Evolutionary conservation across 2,113 vertebrate genomes (phyloP).

Genomic region (Camelus dromedarius): DNA sequence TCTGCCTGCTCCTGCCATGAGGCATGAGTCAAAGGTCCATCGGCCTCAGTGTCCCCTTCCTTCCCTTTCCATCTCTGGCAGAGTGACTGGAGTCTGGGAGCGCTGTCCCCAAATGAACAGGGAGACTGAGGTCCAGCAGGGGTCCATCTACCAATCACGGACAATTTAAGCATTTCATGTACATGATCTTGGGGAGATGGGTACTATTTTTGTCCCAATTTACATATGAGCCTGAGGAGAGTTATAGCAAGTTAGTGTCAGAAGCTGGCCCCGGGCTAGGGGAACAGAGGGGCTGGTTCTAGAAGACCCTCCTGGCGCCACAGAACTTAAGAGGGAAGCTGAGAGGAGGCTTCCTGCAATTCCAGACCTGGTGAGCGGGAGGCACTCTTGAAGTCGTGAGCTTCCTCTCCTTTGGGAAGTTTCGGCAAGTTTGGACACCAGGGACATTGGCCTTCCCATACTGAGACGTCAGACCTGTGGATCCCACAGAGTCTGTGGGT

Average conservation of each 20-base stretch:
- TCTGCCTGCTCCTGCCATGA: not conserved
- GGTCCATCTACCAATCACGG: not conserved
- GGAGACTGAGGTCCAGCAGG: not conserved
- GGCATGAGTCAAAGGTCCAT: not conserved
- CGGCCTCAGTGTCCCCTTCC: not conserved
- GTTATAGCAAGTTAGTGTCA: not conserved
- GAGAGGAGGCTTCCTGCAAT: not conserved
- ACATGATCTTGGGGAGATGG: slow-evolving; percentile 34
- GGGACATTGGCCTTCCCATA: not conserved
- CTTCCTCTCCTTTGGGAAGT: not conserved
- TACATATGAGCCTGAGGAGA: not conserved
- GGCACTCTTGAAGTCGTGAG: not conserved
- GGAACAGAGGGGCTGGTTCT: not conserved
- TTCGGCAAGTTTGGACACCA: not conserved
- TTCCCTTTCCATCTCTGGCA: not conserved
- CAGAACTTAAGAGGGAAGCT: not conserved
- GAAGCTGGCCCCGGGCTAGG: not conserved
- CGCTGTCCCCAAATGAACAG: not conserved
- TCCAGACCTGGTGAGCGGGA: not conserved
- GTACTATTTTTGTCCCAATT: not conserved
- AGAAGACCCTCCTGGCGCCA: not conserved
- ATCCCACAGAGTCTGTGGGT: not conserved
- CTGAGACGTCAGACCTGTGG: not conserved
- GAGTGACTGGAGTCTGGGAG: not conserved
- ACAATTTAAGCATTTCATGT: not conserved